phyloP scores from a whole-genome alignment of 2,888 invertebrate species.

The Drosophila prolongata region DNA sequence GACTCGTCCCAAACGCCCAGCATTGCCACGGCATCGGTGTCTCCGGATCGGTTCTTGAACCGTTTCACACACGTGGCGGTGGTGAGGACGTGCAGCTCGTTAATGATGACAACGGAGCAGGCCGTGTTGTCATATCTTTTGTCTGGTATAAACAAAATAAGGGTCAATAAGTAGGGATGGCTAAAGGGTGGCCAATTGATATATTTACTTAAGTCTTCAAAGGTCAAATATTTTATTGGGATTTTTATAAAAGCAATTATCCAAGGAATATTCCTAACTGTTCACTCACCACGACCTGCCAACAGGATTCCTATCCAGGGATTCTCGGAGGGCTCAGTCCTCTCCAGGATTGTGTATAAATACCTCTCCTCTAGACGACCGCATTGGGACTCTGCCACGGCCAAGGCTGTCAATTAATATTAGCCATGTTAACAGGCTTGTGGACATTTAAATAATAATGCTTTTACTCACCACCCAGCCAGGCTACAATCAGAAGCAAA shows the following conservation, averaged over 20 bases:
- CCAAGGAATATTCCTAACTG: too few relatives aligned
- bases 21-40: slow-evolving; percentile 30
- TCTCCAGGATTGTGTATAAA: slow-evolving; percentile 20
- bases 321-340: slow-evolving; percentile 56
- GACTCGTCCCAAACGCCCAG: slow-evolving; percentile 55
- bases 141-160: slow-evolving; percentile 12
- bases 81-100: slow-evolving; percentile 50
- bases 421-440: background rate
- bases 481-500: slow-evolving; percentile 29
- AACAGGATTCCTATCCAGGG: slow-evolving; percentile 60
- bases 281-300: slow-evolving; percentile 18
- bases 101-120: slow-evolving; percentile 57
- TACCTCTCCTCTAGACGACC: slow-evolving; percentile 53
- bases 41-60: slow-evolving; percentile 26
- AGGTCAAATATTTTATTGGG: too few relatives aligned
- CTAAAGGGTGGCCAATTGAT: too few relatives aligned
- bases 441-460: background rate
- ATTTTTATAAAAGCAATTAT: too few relatives aligned
- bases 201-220: too few relatives aligned
- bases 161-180: too few relatives aligned
- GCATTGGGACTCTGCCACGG: slow-evolving; percentile 24
- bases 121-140: background rate
- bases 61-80: slow-evolving; percentile 54
- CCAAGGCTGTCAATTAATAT: background rate
- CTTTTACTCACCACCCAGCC: slow-evolving; percentile 40